Evolutionary conservation across 2,113 vertebrate species (phyloP), one percentile per base, ranked within the genome.

Genomic region (Collichthys lucidus): DNA sequence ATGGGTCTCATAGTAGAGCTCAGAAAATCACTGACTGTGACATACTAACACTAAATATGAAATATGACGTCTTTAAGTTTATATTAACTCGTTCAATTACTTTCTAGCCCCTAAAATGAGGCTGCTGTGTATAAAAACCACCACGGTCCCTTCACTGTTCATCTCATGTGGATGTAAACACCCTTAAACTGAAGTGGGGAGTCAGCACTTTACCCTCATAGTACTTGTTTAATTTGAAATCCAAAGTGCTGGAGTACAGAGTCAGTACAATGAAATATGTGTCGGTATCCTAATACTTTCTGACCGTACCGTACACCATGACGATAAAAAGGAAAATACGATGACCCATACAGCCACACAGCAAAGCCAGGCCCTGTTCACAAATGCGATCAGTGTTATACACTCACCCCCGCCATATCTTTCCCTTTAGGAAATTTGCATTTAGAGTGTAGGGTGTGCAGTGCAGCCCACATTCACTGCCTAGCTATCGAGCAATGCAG

Each of bases 391-490:
- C 68, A 59, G 60, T n/a, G 46, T 79, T 62, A 61, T 64, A 46
- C 16, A 14, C 70, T 62, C 29, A 53, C 70, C 79, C 31, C 70
- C 52, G 55, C 72, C 71, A 63, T 59, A 79, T 73, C 50, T 46
- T 72, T 79, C 80, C n/a, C 74, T 87, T 49, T 69, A 67, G 77
- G 59, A 85, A 82, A 89, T 89, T 85, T 90, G 74, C 81, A 90
- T 90, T 85, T 83, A 86, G 74, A 91, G 83, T 79, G 77, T 68
- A 42, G 61, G 59, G 68, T 74, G 75, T 82, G 70, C 29, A 63
- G 29, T 63, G 61, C 82, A 77, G 75, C 82, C 77, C 63, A 79
- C 74, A 60, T 59, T 79, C 47, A 35, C 81, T 74, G 71, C 29
- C 52, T 61, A 5, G 79, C 70, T 40, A 64, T 61, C 40, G 70